Conservation (phyloP, 1,140 invertebrate species). For the Cepaea nemoralis region DNA sequence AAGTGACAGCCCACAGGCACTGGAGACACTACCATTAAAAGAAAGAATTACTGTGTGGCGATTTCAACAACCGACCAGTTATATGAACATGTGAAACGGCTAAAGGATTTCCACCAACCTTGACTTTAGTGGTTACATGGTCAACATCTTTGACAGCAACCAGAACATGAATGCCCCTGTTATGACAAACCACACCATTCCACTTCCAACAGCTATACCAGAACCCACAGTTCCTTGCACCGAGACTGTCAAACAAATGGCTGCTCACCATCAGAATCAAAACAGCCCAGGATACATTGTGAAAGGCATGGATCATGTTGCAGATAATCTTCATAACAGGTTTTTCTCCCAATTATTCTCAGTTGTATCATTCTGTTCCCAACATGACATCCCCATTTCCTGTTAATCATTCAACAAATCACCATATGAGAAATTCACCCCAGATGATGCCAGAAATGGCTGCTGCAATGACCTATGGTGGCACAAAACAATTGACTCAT, state of each 20-base stretch:
- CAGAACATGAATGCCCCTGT: slow-evolving; percentile 26
- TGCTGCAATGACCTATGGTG: slow-evolving; percentile 52
- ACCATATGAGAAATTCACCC: slow-evolving; percentile 13
- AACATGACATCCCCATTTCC: slow-evolving; percentile 18
- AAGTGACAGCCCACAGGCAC: too few relatives aligned
- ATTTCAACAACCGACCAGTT: too few relatives aligned
- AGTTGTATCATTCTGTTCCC: slow-evolving; percentile 37
- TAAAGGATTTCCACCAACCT: slow-evolving; percentile 46
- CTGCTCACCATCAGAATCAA: slow-evolving; percentile 94
- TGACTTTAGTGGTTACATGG: slow-evolving; percentile 22
- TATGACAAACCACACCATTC: slow-evolving; percentile 49
- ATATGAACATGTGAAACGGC: too few relatives aligned
- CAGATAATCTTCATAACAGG: slow-evolving; percentile 28
- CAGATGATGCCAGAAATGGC: slow-evolving; percentile 44
- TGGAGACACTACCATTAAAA: too few relatives aligned
- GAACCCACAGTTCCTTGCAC: slow-evolving; percentile 82
- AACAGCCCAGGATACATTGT: slow-evolving; percentile 73
- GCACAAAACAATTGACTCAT: slow-evolving; percentile 68
- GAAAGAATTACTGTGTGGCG: too few relatives aligned
- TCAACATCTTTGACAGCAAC: slow-evolving; percentile 34
- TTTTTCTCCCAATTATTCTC: slow-evolving; percentile 39
- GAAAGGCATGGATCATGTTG: slow-evolving; percentile 57
- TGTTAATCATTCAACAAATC: background rate
- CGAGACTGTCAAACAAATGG: slow-evolving; percentile 94
- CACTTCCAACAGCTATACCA: slow-evolving; percentile 41